Evolutionary conservation across 1,140 invertebrate genomes (phyloP).

Genomic region (Musca domestica): DNA sequence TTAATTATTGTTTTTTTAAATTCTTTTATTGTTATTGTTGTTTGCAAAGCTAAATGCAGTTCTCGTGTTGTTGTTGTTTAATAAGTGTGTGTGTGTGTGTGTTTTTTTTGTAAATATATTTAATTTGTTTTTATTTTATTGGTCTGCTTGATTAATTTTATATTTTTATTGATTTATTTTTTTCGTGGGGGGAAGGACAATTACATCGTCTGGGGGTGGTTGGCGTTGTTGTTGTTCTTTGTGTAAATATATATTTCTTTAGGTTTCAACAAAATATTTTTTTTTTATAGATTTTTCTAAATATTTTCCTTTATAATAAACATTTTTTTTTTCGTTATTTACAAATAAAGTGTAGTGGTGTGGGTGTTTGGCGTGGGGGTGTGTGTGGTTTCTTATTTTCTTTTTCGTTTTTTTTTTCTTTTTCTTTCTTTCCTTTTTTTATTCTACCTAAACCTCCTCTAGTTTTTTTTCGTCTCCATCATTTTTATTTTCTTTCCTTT

Average conservation of each 20-base stretch:
- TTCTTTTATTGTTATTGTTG: not conserved
- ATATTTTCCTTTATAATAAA: no score
- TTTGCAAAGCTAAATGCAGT: slow-evolving; percentile 19
- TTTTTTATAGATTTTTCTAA: no score
- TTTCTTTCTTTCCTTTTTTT: not conserved
- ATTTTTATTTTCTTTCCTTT: not conserved
- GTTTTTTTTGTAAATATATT: not conserved
- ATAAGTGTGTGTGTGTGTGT: slow-evolving; percentile 5
- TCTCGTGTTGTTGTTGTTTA: not conserved
- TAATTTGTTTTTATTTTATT: no score
- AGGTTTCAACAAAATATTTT: no score
- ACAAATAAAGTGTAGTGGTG: not conserved
- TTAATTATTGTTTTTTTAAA: no score
- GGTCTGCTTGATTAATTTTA: no score
- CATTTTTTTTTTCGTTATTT: not conserved
- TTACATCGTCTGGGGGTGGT: no score
- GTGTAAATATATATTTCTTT: no score
- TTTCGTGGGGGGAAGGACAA: no score
- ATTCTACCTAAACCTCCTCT: not conserved
- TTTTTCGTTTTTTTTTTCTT: not conserved
- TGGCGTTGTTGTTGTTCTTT: no score
- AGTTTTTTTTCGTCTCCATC: not conserved
- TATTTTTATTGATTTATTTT: no score
- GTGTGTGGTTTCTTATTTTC: not conserved
- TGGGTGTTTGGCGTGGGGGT: not conserved